These are phyloP conservation scores for Chaetogeoica ovagalla DNA, from an alignment of 2,888 invertebrate species.

Conservation along the genomic window DNA sequence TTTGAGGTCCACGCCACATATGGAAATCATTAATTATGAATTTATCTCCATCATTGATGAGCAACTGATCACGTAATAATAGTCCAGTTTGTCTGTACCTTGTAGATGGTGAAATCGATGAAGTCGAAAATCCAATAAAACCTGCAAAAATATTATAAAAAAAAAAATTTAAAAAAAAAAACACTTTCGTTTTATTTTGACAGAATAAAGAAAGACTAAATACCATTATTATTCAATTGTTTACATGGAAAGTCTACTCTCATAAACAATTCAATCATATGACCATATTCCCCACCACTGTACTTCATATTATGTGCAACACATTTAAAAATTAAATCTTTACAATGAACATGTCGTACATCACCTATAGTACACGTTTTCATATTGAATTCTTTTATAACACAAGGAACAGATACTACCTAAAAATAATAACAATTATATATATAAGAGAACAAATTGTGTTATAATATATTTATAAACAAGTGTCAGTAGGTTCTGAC, in stretches of 20 bases:
- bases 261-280: slow-evolving; percentile 40
- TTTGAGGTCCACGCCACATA: slow-evolving; percentile 44
- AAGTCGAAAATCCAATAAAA: slow-evolving; percentile 29
- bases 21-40: slow-evolving; percentile 25
- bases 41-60: slow-evolving; percentile 4
- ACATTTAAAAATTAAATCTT: slow-evolving; percentile 7
- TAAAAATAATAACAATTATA: slow-evolving; percentile 3
- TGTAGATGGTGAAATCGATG: slow-evolving; percentile 14
- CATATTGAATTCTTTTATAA: slow-evolving; percentile 23
- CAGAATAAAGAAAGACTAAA: background rate
- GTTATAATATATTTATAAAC: no score
- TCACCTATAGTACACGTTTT: slow-evolving; percentile 20
- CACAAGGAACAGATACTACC: slow-evolving; percentile 33
- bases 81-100: slow-evolving; percentile 35
- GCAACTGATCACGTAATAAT: slow-evolving; percentile 18
- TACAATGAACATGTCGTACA: slow-evolving; percentile 5
- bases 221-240: background rate
- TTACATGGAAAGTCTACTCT: slow-evolving; percentile 34
- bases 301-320: background rate
- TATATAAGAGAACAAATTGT: background rate
- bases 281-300: slow-evolving; percentile 20
- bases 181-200: background rate
- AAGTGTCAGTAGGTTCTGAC: no score
- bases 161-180: no score
- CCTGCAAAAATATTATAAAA: background rate